Evolutionary conservation across 2,888 invertebrate species (phyloP).

Genomic region (Troides oblongomaculatus): DNA sequence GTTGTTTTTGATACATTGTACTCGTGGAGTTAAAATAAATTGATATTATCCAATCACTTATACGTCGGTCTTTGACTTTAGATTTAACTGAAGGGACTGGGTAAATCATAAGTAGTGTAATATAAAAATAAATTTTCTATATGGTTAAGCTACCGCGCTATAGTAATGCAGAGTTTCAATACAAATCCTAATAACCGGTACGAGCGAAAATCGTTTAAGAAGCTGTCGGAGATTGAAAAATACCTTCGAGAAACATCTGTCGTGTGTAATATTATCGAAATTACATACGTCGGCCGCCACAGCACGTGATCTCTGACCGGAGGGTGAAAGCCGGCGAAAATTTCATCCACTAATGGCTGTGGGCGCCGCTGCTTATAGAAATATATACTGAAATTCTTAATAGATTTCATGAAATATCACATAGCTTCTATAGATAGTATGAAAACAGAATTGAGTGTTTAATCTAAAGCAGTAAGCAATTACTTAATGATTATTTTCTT

Average conservation of each 20-base stretch:
- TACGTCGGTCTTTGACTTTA: too few relatives aligned
- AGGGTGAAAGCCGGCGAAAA: slow-evolving; percentile 12
- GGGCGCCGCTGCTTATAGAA: not conserved
- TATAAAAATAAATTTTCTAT: too few relatives aligned
- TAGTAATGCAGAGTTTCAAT: not conserved
- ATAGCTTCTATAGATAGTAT: not conserved
- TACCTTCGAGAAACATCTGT: slow-evolving; percentile 30
- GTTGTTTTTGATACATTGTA: too few relatives aligned
- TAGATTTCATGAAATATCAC: not conserved
- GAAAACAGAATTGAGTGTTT: not conserved
- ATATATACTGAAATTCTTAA: not conserved
- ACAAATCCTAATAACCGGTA: not conserved
- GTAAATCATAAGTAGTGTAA: too few relatives aligned
- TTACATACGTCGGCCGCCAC: slow-evolving; percentile 41
- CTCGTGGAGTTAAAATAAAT: too few relatives aligned
- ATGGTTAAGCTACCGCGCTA: too few relatives aligned
- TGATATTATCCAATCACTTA: too few relatives aligned
- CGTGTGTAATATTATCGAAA: slow-evolving; percentile 60
- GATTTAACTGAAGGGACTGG: too few relatives aligned
- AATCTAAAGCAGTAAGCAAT: not conserved
- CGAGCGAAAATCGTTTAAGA: slow-evolving; percentile 8
- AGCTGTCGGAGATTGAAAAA: slow-evolving; percentile 5
- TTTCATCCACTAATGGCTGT: slow-evolving; percentile 19
- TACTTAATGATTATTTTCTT: too few relatives aligned
- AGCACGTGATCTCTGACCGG: slow-evolving; percentile 20